A percentile compares a stretch with the other conserved stretches of the same genome.
Conservation (phyloP, 2,888 invertebrate genomes). For the Patella ulyssiponensis region DNA sequence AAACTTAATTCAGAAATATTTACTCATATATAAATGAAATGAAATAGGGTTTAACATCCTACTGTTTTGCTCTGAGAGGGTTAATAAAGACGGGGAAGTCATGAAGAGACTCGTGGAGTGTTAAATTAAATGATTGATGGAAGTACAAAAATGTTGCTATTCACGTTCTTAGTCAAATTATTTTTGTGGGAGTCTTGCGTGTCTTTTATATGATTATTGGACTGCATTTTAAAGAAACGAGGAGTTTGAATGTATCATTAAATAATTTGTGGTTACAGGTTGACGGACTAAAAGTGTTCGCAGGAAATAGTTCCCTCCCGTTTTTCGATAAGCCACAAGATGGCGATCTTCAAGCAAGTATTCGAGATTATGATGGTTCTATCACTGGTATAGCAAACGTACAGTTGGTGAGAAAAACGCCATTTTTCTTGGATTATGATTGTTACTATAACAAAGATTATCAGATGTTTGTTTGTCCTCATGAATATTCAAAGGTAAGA, state of each 20-base stretch:
- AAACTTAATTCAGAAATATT: too few species aligned
- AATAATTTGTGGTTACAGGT: neutral
- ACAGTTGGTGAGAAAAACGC: neutral
- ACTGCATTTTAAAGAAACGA: too few species aligned
- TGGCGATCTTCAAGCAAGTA: neutral
- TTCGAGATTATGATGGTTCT: neutral
- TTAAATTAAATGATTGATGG: too few species aligned
- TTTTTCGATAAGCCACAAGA: neutral
- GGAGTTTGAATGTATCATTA: neutral
- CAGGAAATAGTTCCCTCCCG: neutral
- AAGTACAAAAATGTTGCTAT: too few species aligned
- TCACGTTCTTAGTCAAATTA: too few species aligned
- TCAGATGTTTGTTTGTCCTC: constrained; percentile 6
- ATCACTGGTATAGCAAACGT: neutral
- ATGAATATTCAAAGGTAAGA: constrained; percentile 1
- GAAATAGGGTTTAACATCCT: too few species aligned
- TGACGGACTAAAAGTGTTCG: neutral
- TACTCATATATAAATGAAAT: too few species aligned
- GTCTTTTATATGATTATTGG: too few species aligned
- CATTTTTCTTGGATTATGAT: neutral
- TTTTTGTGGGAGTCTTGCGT: too few species aligned
- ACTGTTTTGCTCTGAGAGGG: too few species aligned
- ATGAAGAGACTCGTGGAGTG: too few species aligned
- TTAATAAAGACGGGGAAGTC: too few species aligned
- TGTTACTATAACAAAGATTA: neutral